Evolutionary conservation across 2,797 vertebrate species (phyloP).

Genomic region (Xiphorhynchus erythropygius): DNA sequence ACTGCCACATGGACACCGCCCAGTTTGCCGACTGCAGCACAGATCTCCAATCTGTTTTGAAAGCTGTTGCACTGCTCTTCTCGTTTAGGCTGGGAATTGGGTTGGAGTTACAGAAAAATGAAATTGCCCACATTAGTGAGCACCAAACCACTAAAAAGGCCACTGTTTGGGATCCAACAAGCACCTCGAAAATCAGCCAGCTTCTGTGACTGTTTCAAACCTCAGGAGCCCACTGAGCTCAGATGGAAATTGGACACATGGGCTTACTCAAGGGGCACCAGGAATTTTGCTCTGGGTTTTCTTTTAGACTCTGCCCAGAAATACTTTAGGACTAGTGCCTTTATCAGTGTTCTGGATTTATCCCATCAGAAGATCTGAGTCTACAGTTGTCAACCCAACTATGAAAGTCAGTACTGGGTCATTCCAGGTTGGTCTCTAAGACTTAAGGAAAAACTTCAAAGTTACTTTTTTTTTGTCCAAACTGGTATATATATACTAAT

Average conservation of each 20-base stretch:
- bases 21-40: slow-evolving; percentile 40
- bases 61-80: slow-evolving; percentile 56
- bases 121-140: slow-evolving; percentile 14
- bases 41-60: slow-evolving; percentile 63
- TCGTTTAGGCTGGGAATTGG: slow-evolving; percentile 36
- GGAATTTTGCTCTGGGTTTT: not conserved
- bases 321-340: not conserved
- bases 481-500: not conserved
- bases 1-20: slow-evolving; percentile 61
- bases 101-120: slow-evolving; percentile 20
- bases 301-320: not conserved
- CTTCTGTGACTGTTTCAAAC: not conserved
- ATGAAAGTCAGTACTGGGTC: not conserved
- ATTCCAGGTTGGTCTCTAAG: not conserved
- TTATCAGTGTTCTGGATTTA: not conserved
- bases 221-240: not conserved
- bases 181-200: not conserved
- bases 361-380: not conserved
- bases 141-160: slow-evolving; percentile 10
- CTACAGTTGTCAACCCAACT: not conserved
- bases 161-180: not conserved
- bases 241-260: not conserved
- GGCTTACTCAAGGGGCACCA: not conserved
- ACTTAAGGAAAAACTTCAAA: not conserved
- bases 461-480: not conserved